Evolutionary conservation across 2,888 invertebrate genomes (phyloP), one percentile per base, ranked within the genome.

Genomic region (Thera obeliscata): DNA sequence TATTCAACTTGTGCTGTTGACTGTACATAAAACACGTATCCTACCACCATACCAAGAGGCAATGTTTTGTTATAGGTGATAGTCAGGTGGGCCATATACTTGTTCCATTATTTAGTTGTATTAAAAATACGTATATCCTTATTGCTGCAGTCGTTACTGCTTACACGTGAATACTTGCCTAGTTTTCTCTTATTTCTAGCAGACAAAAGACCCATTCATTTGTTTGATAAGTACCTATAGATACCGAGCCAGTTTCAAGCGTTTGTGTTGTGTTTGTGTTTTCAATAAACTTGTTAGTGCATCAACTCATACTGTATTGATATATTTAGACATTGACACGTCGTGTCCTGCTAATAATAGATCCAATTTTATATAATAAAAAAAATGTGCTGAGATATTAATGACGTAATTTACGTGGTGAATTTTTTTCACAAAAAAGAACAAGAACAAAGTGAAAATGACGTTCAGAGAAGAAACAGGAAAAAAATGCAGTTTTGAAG

Each of bases 401-500:
- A 38, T 5, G 3, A 5, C 38, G 38, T 38, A 49, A 2, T 11
- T 49, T n/a, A 49, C 11, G 22, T 22, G 22, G 22, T 22, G 22
- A 22, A 22, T 1, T 22, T 22, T 22, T 22, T 22, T 22, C 22
- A 22, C 1, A 22, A 22, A 22, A 22, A 22, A 22, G 22, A 22
- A 22, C 22, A 50, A 12, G 36, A 56, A 46, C 7, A 12, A n/a
- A 35, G n/a, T 60, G 11, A 71, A 54, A 63, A 71, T 72, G 66
- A 65, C 60, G 43, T 9, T 61, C 0, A 61, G 22, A 48, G 67
- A 46, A 0, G 64, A 38, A 46, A 7, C 5, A 0, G 35, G 50
- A 6, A 70, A 76, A 61, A 76, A 76, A 63, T 74, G 58, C 69
- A 65, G 62, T 2, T 81, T 77, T 33, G 82, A 83, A 57, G 71